Evolutionary conservation across 2,888 invertebrate genomes (phyloP), one percentile per base, ranked within the genome.

Genomic region (Drosophila robusta): DNA sequence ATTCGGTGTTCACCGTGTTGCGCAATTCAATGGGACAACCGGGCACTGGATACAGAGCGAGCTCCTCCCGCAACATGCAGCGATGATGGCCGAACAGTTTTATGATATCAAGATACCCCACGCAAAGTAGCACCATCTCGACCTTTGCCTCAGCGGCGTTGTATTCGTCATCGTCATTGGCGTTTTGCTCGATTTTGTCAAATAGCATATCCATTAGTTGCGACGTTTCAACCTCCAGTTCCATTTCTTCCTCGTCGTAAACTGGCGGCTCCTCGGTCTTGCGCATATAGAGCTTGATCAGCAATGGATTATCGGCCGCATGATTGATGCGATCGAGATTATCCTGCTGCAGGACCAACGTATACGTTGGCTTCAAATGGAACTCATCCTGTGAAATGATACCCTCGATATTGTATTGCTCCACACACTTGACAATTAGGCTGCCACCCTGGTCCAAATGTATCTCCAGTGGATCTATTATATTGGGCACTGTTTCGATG

Each of bases 301-400:
- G 26, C 24, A 90, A 42, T 0, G 90, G 90, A 78, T 81, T 78
- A 52, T 90, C 82, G 24, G 76, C 75, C 3, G 88, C 78, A 7
- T 78, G 74, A 62, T 89, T 89, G 22, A 90, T 66, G 44, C 88
- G 75, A 16, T 90, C 86, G 22, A 90, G 49, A 39, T 79, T 84
- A 47, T 90, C 90, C 62, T 90, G 90, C 47, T 87, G 80, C 29
- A 90, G 75, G 29, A 86, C 83, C 6, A 90, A 42, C 8, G 87
- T 87, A 44, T 74, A 90, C 5, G 90, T 89, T 4, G 90, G 90
- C 34, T 71, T 80, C 0, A 29, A 1, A 4, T 44, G 0, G 12
- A 89, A 86, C 47, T 87, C 71, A 0, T 71, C 39, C 16, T 90
- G 65, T 4, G 55, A 11, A 18, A 90, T 85, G 22, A 80, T 78